A percentile compares a stretch with the other conserved stretches of the same genome.
These are phyloP conservation scores for Pogona vitticeps DNA, from an alignment of 2,113 vertebrate species.

Conservation along the genomic window DNA sequence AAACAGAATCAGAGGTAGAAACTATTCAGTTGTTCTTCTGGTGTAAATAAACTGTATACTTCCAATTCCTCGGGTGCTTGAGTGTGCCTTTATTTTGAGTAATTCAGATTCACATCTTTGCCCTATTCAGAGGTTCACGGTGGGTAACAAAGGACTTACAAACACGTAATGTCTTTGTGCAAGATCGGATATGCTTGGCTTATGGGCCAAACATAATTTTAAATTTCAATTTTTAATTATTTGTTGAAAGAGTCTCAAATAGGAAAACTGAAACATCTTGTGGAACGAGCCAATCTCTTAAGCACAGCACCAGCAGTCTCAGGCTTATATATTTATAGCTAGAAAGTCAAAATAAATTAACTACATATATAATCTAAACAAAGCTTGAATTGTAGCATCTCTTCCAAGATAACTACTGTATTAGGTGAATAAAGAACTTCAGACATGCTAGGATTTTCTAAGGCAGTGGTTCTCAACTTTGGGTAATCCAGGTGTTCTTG, in stretches of 20 bases:
- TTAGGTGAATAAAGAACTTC: background rate
- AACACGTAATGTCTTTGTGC: background rate
- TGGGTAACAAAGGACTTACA: background rate
- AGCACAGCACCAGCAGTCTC: background rate
- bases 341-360: background rate
- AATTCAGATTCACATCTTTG: background rate
- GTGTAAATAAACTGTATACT: slow-evolving; percentile 65
- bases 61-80: slow-evolving; percentile 42
- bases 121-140: background rate
- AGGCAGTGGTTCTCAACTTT: no score
- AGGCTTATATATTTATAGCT: background rate
- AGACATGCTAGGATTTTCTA: background rate
- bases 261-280: background rate
- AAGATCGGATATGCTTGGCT: background rate
- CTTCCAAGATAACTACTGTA: background rate
- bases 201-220: background rate
- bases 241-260: background rate
- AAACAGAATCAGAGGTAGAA: slow-evolving; percentile 62
- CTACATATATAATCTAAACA: background rate
- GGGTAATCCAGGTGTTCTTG: no score
- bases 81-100: slow-evolving; percentile 26
- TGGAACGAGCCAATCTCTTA: background rate
- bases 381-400: background rate
- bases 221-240: background rate
- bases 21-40: slow-evolving; percentile 49